Conservation (phyloP, 2,797 vertebrate genomes). For the Centroberyx gerrardi region DNA sequence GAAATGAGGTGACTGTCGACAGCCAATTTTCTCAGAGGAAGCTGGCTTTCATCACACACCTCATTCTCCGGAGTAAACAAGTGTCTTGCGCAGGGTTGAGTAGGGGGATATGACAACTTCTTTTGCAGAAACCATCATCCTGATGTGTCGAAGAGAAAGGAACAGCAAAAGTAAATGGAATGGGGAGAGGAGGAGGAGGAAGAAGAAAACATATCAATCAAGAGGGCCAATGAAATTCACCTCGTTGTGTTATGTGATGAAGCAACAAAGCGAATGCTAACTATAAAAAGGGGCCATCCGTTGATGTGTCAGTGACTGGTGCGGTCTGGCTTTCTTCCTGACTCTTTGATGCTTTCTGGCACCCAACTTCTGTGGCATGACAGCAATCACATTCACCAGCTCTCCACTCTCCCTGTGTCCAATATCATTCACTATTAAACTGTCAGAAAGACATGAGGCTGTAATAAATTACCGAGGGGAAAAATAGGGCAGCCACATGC, state of each 20-base stretch:
- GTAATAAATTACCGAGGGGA: slow-evolving; percentile 76
- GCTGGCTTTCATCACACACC: slow-evolving; percentile 84
- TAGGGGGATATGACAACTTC: slow-evolving; percentile 77
- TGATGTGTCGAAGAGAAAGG: slow-evolving; percentile 66
- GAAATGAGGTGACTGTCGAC: slow-evolving; percentile 83
- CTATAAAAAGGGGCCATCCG: slow-evolving; percentile 68
- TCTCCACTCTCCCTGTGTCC: slow-evolving; percentile 67
- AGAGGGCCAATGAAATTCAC: slow-evolving; percentile 65
- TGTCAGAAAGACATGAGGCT: slow-evolving; percentile 77
- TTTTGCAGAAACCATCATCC: slow-evolving; percentile 72
- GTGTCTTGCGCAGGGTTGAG: slow-evolving; percentile 79
- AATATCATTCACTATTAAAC: slow-evolving; percentile 80
- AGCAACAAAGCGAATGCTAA: slow-evolving; percentile 74
- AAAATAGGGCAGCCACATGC: slow-evolving; percentile 38
- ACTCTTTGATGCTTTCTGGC: slow-evolving; percentile 77
- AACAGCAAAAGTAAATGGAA: slow-evolving; percentile 60
- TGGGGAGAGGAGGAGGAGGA: slow-evolving; percentile 35
- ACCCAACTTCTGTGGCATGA: slow-evolving; percentile 70
- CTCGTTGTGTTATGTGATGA: slow-evolving; percentile 75
- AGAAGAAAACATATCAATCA: slow-evolving; percentile 81
- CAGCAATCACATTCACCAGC: slow-evolving; percentile 70
- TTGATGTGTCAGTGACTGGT: slow-evolving; percentile 64
- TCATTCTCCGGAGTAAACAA: slow-evolving; percentile 86
- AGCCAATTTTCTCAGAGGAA: slow-evolving; percentile 86
- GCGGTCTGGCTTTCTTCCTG: slow-evolving; percentile 62